Evolutionary conservation across 2,113 vertebrate genomes (phyloP), one percentile per base, ranked within the genome.

Genomic region (Peromyscus leucopus): DNA sequence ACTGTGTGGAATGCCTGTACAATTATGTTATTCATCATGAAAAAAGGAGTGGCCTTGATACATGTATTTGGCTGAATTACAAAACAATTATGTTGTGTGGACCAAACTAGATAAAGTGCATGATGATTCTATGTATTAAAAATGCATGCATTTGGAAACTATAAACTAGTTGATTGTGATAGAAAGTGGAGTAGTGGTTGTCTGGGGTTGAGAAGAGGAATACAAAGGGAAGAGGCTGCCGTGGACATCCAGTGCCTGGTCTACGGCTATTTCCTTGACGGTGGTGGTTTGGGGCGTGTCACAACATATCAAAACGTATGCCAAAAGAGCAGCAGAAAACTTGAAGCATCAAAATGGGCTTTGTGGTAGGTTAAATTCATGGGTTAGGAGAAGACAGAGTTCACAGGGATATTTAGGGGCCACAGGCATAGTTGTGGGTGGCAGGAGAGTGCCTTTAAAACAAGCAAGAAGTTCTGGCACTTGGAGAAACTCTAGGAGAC

Each of bases 401-500:
- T 21, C 9, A 12, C 15, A 22, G 17, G 46, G 12, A 55, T 36
- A 48, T 16, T 46, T 5, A 6, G 22, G 17, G 10, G 1, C 31
- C 78, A 13, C 36, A 12, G 36, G 26, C 2, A 5, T 0, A 7
- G 63, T 4, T 1, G 3, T 22, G 8, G 39, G 2, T 7, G 33
- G 6, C 7, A 24, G 13, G 12, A 24, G 7, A 16, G 78, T 1
- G 12, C 33, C 2, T 33, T 11, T 31, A 28, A 76, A 12, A 6
- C 4, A 31, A 65, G 33, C 16, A 57, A 5, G 24, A 28, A 48
- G 36, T 59, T 3, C 15, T 1, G 7, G 7, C 1, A 24, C 4
- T 9, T 61, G 2, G 57, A 57, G 15, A 59, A 48, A 3, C 21
- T 48, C 74, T 39, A 4, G 7, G 33, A 96, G 31, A 46, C 4